Conservation (phyloP, 2,113 vertebrate species). For the Empidonax alnorum region DNA sequence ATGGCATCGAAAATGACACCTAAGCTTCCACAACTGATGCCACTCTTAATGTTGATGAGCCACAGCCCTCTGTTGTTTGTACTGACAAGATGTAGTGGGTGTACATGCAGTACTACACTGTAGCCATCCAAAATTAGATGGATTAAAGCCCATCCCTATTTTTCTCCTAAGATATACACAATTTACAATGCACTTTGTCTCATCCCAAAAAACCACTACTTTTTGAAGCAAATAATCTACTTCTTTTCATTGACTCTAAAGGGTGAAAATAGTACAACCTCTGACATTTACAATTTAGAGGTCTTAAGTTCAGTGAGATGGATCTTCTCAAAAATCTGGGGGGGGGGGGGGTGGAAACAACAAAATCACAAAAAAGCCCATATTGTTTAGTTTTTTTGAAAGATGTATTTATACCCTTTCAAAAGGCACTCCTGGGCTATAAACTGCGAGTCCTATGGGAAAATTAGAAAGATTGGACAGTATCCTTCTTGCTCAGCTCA, state of each 20-base stretch:
- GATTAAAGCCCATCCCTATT: not conserved
- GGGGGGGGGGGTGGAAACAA: rapidly evolving
- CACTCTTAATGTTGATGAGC: not conserved
- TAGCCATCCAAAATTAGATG: not conserved
- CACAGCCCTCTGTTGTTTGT: not conserved
- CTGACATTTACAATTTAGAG: not conserved
- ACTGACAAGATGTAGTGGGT: not conserved
- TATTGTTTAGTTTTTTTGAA: not conserved
- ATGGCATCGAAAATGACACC: not conserved
- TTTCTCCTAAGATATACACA: not conserved
- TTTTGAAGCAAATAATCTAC: not conserved
- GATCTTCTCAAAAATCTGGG: not conserved
- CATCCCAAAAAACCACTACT: not conserved
- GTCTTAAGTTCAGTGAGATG: not conserved
- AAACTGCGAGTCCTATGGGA: not conserved
- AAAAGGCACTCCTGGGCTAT: not conserved
- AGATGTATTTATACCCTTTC: not conserved
- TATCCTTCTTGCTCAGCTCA: not conserved
- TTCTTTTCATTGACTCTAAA: not conserved
- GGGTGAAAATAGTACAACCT: not conserved
- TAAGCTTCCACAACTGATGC: not conserved
- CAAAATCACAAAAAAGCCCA: rapidly evolving
- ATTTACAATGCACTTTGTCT: not conserved
- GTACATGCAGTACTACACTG: not conserved
- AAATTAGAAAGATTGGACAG: not conserved